Evolutionary conservation across 2,797 vertebrate genomes (phyloP).

Genomic region (Luscinia megarhynchos): DNA sequence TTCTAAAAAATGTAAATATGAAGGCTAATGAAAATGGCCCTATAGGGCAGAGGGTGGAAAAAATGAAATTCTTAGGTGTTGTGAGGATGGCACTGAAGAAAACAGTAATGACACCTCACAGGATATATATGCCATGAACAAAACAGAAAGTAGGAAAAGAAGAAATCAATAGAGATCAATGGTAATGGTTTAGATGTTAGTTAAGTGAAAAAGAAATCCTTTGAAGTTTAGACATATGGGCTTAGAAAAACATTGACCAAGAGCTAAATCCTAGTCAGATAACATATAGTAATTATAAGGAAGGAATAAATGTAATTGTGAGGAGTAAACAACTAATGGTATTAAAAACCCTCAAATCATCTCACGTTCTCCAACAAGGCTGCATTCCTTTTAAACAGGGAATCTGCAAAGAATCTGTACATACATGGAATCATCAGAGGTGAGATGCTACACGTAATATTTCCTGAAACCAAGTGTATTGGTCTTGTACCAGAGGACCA

Average conservation of each 20-base stretch:
- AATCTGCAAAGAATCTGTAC: background rate
- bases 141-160: background rate
- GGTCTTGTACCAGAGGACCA: no score
- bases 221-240: background rate
- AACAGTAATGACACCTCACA: background rate
- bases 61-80: background rate
- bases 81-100: background rate
- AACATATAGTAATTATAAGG: background rate
- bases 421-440: background rate
- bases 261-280: background rate
- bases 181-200: background rate
- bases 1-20: background rate
- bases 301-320: background rate
- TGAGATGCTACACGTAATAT: background rate
- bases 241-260: background rate
- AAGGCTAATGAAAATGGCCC: background rate
- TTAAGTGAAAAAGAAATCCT: background rate
- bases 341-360: background rate
- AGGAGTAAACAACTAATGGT: background rate
- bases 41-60: fast-evolving
- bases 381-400: background rate
- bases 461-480: background rate
- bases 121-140: background rate
- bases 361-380: background rate
- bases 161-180: background rate